Evolutionary conservation across 2,888 invertebrate genomes (phyloP), one percentile per base, ranked within the genome.

Genomic region (Drosophila suboccidentalis): DNA sequence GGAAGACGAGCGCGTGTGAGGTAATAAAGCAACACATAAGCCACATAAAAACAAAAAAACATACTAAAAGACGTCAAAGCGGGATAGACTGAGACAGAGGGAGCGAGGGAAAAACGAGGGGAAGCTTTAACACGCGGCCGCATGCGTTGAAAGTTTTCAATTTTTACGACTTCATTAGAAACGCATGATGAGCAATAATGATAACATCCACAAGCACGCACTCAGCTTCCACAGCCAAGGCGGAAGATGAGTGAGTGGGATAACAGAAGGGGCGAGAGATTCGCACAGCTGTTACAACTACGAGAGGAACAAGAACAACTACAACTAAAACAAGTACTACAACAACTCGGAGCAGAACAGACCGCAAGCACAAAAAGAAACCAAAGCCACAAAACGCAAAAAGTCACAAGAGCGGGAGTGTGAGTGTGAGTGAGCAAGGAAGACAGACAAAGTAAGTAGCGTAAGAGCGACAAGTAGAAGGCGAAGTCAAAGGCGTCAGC

Each of bases 91-190:
- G 15, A 11, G 36, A 15, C 17, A n/a, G 46, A 32, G 29, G 34
- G n/a, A 44, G 9, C 46, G 44, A 15, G 44, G 50, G 58, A 3
- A 17, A n/a, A 22, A 19, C 4, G 26, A 39, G 38, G 41, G 19
- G 13, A 55, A 72, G 49, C 49, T 59, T 49, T 49, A 71, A 74
- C 38, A 72, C 47, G 43, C 54, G 60, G 39, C 60, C 61, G 69
- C 71, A 78, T 71, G 86, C 79, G 68, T 76, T 75, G 71, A 89
- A 85, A 85, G 85, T 85, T 85, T 81, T 82, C 82, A 89, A 89
- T 85, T 85, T 84, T 81, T 82, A 90, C 82, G 85, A 88, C 88
- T 90, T 88, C 90, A 86, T 87, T 90, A 90, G 90, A 90, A 88
- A 77, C 89, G 89, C 87, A 74, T 86, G 90, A 87, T 87, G 90